Conservation (phyloP, 2,113 vertebrate species). For the Myrmecobius fasciatus region DNA sequence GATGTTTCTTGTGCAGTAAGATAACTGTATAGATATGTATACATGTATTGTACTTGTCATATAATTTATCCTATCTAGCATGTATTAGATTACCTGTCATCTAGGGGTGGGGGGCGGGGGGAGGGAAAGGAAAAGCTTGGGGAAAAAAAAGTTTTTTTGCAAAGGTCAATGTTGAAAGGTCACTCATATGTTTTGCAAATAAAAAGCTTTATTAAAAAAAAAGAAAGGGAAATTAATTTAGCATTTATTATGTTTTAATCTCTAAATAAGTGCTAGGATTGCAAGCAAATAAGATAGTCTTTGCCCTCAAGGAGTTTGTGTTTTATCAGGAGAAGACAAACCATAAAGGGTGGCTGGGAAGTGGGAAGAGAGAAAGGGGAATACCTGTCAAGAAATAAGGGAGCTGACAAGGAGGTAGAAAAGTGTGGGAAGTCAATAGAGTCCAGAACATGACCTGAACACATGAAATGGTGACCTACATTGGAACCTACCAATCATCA, state of each 20-base stretch:
- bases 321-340: background rate
- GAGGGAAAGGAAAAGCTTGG: too few relatives aligned
- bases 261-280: background rate
- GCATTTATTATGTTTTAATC: background rate
- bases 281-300: background rate
- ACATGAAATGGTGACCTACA: background rate
- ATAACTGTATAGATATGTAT: too few relatives aligned
- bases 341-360: background rate
- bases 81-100: too few relatives aligned
- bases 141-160: too few relatives aligned
- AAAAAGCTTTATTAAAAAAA: too few relatives aligned
- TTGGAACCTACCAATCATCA: background rate
- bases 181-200: too few relatives aligned
- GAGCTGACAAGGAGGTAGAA: background rate
- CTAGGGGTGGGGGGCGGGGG: too few relatives aligned
- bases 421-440: background rate
- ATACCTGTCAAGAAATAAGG: background rate
- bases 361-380: background rate
- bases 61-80: too few relatives aligned
- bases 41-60: too few relatives aligned
- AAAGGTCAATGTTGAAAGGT: too few relatives aligned
- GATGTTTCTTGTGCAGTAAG: too few relatives aligned
- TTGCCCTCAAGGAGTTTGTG: background rate
- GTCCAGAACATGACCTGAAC: background rate
- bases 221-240: background rate